Conservation (phyloP, 1,140 invertebrate genomes). For the Galendromus occidentalis region DNA sequence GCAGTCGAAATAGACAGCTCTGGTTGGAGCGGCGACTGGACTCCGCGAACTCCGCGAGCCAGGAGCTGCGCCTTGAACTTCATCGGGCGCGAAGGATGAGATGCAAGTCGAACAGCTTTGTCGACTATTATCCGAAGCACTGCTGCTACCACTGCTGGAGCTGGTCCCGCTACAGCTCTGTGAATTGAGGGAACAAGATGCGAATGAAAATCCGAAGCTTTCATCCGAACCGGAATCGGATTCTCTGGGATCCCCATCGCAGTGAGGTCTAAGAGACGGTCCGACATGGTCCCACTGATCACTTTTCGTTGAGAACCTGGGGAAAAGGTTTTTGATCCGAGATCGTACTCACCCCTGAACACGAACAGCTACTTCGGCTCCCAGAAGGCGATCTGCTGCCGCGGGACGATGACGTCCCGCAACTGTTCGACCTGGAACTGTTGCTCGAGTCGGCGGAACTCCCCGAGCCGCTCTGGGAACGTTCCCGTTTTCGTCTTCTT, state of each 20-base stretch:
- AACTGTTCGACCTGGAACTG: not conserved
- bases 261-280: too few relatives aligned
- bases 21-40: too few relatives aligned
- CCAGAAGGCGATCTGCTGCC: not conserved
- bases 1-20: not conserved
- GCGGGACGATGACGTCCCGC: not conserved
- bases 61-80: too few relatives aligned
- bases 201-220: too few relatives aligned
- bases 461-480: not conserved
- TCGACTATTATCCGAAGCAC: not conserved
- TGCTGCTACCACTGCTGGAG: not conserved
- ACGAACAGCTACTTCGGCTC: conserved; percentile 7
- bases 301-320: too few relatives aligned
- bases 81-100: too few relatives aligned
- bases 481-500: not conserved
- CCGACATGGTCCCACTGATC: too few relatives aligned
- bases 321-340: not conserved
- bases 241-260: too few relatives aligned
- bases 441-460: not conserved
- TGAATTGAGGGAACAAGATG: too few relatives aligned
- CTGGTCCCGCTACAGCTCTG: not conserved
- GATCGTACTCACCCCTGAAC: not conserved
- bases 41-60: too few relatives aligned
- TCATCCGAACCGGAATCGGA: too few relatives aligned
- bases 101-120: not conserved